A percentile compares a stretch with the other conserved stretches of the same genome.
These are phyloP conservation scores for Lithobius niger DNA, from an alignment of 1,140 invertebrate genomes.

Conservation along the genomic window DNA sequence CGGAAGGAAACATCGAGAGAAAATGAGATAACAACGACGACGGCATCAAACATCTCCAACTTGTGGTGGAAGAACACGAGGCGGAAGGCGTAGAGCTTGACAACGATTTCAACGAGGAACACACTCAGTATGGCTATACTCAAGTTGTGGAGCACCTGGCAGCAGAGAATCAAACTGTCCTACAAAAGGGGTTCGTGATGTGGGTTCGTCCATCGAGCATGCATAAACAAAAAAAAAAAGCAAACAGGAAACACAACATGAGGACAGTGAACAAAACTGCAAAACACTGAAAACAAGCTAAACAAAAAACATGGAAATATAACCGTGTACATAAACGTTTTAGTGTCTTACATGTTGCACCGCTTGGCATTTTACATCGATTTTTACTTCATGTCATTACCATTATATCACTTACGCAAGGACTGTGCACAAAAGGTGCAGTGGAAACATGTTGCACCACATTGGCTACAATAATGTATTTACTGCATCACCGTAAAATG, in stretches of 20 bases:
- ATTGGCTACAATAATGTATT: too few species aligned
- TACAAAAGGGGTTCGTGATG: neutral
- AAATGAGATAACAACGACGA: constrained; percentile 31
- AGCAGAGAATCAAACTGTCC: neutral
- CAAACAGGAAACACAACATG: neutral
- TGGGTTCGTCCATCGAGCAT: neutral
- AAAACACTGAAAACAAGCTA: too few species aligned
- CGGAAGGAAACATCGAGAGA: constrained; percentile 30
- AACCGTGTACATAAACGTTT: too few species aligned
- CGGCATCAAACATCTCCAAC: constrained; percentile 32
- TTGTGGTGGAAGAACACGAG: constrained; percentile 30
- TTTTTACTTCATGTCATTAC: too few species aligned
- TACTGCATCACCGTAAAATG: too few species aligned
- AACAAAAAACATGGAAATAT: too few species aligned
- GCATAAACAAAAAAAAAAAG: neutral
- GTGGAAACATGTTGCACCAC: too few species aligned
- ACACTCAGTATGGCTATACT: constrained; percentile 28
- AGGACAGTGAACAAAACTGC: neutral
- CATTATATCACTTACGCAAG: too few species aligned
- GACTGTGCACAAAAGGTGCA: too few species aligned
- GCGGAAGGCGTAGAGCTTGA: constrained; percentile 30
- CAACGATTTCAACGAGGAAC: constrained; percentile 30
- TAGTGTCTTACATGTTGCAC: too few species aligned
- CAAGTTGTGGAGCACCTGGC: constrained; percentile 26
- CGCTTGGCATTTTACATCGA: too few species aligned